Base-by-base conservation (phyloP, 2,797 vertebrate species). In the Oreochromis grahami region DNA sequence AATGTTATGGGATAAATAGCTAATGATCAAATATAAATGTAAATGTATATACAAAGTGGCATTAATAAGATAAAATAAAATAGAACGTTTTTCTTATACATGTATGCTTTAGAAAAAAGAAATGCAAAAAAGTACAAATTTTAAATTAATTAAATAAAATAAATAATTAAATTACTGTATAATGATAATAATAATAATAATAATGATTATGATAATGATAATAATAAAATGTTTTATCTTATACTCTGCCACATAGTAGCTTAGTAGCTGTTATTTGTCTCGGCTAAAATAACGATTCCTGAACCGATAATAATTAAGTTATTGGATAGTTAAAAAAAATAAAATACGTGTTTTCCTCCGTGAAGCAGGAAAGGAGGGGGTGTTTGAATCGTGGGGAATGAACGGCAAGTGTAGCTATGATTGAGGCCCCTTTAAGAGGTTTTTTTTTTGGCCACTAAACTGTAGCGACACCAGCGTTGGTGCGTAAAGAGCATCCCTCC, bases 381-480 rank as follows among this genome's bases (percentile, higher is more conserved):
- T 80, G 85, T n/a, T 81, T 79, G 34, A 77, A 48, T 82, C 34
- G 58, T 50, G 86, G 43, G 58, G 56, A 85, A 83, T 82, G 76
- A 88, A 72, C 68, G 38, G 72, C 78, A 84, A 86, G 83, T 80
- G 83, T 53, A 90, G 94, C 94, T 90, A 92, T 90, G 93, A 95
- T 94, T 92, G 93, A 91, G 96, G 94, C 82, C 92, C 95, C 95
- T 96, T 96, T 95, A 96, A 96, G 95, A 93, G 88, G 81, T 87
- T 89, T 87, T 89, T 93, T n/a, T 93, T 86, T 93, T 87, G 88
- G 86, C 90, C 89, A 89, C 87, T 94, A 93, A 95, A 94, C 90
- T 89, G 85, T 80, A 89, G 90, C 92, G 94, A 95, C 93, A 93
- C 78, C 82, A 82, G 85, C 88, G 93, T 86, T 51, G 87, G 89